Base-by-base conservation (phyloP, 2,888 invertebrate species). In the Callyntrura sp. region DNA sequence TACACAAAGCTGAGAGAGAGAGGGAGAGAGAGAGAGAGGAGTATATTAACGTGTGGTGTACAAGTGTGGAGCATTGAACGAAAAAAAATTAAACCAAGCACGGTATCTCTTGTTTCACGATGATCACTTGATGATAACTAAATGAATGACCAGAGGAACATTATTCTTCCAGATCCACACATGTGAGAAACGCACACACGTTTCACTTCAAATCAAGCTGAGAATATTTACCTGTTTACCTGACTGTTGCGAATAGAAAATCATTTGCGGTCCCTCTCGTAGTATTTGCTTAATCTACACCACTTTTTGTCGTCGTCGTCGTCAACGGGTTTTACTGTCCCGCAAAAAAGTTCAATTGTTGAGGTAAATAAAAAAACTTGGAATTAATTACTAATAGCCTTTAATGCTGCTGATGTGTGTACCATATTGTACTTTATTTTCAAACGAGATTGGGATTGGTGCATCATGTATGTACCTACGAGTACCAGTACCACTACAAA, bases 111-210 rank as follows among this genome's bases (percentile, higher is more conserved):
- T 65, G 9, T 45, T 82, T 43, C 11, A 20, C 28, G 57, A 35
- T 82, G 14, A 57, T 28, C 20, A 4, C 28, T 17, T 14, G 25
- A 83, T 83, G 68, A 17, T 62, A 60, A 79, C 14, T 20, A 45
- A 55, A 78, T 78, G 57, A 57, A 57, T 57, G 28, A 25, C 20
- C 45, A 51, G 55, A 78, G 12, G 0, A 57, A 35, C 25, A 70
- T 20, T 23, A 25, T 70, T 68, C 68, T 57, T 85, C 73, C 85
- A 85, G 85, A 23, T 12, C 55, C 70, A 45, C 70, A 45, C 76
- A 85, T 76, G 76, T 73, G 85, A 60, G 43, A 23, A 43, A 28
- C 70, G 55, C 84, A 84, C 84, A 84, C 84, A 70, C 55, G 45
- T 17, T 70, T 70, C 48, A 57, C n/a, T 17, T 6, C n/a, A 57